Evolutionary conservation across 2,888 invertebrate species (phyloP).

Genomic region (Steinernema carpocapsae): DNA sequence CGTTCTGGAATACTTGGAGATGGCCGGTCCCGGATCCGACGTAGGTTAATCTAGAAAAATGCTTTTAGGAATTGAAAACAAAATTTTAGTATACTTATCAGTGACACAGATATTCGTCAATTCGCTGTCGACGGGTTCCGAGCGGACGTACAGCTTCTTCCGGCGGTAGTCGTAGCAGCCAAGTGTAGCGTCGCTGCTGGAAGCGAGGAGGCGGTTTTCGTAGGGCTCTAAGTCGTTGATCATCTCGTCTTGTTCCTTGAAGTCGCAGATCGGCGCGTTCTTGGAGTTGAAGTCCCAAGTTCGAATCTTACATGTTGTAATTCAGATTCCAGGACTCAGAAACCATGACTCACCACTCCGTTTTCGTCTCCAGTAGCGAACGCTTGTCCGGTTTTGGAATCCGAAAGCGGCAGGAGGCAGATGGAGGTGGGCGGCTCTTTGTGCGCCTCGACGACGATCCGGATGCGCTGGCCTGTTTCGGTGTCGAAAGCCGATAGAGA

Average conservation of each 20-base stretch:
- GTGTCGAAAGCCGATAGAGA: constrained; percentile 57
- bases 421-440: constrained; percentile 47
- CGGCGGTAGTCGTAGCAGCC: constrained; percentile 41
- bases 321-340: neutral
- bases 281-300: constrained; percentile 57
- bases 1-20: constrained; percentile 60
- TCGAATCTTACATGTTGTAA: constrained; percentile 49
- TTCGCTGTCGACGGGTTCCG: constrained; percentile 62
- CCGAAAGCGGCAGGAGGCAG: constrained; percentile 48
- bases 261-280: constrained; percentile 49
- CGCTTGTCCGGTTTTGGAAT: constrained; percentile 48
- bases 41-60: constrained; percentile 51
- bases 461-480: constrained; percentile 51
- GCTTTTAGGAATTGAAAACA: neutral
- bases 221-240: constrained; percentile 38
- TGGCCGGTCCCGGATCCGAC: constrained; percentile 58
- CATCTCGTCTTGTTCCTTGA: constrained; percentile 55
- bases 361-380: constrained; percentile 58
- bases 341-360: constrained; percentile 49
- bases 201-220: constrained; percentile 37
- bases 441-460: constrained; percentile 49
- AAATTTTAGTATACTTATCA: constrained; percentile 41
- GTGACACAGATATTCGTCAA: constrained; percentile 53
- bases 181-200: constrained; percentile 45
- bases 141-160: constrained; percentile 49